Evolutionary conservation across 2,797 vertebrate genomes (phyloP), one percentile per base, ranked within the genome.

Genomic region (Pipistrellus pipistrellus): DNA sequence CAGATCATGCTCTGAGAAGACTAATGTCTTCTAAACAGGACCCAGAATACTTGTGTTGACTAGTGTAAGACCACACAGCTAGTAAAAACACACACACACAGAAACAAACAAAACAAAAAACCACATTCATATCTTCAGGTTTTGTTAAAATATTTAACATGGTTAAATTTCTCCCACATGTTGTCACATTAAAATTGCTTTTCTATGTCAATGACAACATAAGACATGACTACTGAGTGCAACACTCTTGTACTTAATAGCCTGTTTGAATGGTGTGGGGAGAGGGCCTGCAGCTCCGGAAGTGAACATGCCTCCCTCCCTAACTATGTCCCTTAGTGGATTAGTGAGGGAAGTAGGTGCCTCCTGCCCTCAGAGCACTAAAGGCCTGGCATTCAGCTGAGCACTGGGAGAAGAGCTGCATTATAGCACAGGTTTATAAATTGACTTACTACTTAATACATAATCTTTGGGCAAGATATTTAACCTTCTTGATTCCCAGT

Each of bases 201-300:
- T 92, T 80, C 59, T 51, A 8, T 84, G 46, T 80, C 93, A 53
- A 44, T 66, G 88, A 94, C 23, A 14, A 80, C 91, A 69, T 38
- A 32, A 62, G 12, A 62, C 27, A 51, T 41, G 57, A 51, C 46
- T 73, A 21, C 27, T 41, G 13, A 35, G 51, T 41, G n/a, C 11
- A n/a, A 35, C 21, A n/a, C 8, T 59, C 48, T 62, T 44, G 18
- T n/a, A 38, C 44, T 23, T 82, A 68, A 55, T 59, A 78, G 41
- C 8, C 5, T 38, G 93, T 91, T 72, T 78, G 62, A 17, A 4
- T 48, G 62, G 72, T 46, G 0, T 1, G 8, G 2, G 51, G 53
- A n/a, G 5, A 27, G 18, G 14, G 20, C 18, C 46, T 44, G 21
- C 4, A 30, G 25, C 23, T 17, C 66, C 78, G 0, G 0, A n/a